These are phyloP conservation scores for Hyposmocoma kahamanoa DNA, from an alignment of 1,140 invertebrate genomes.

Conservation along the genomic window DNA sequence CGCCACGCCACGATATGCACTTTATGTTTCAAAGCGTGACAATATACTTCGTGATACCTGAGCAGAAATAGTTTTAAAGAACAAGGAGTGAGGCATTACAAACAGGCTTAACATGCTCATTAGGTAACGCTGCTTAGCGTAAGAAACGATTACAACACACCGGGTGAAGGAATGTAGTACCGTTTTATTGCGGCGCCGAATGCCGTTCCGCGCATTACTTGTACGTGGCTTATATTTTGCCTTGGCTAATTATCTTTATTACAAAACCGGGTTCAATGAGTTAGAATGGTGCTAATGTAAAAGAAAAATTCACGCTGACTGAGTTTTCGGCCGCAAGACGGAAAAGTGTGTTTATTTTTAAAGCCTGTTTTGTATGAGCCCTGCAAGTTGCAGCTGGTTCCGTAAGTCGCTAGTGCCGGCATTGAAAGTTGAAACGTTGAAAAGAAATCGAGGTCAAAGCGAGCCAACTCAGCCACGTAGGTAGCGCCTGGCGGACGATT, in stretches of 20 bases:
- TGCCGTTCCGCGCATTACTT: constrained; percentile 12
- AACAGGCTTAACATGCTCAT: constrained; percentile 42
- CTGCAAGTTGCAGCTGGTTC: constrained; percentile 19
- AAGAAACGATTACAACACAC: constrained; percentile 59
- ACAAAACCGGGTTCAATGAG: constrained; percentile 6
- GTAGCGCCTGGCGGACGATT: constrained; percentile 22
- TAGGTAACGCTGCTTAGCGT: constrained; percentile 59
- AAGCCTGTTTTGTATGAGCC: neutral
- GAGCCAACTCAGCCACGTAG: constrained; percentile 53
- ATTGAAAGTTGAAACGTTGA: constrained; percentile 69
- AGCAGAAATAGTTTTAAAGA: constrained; percentile 3
- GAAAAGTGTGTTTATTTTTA: neutral
- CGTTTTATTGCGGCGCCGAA: constrained; percentile 47
- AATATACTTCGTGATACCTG: neutral
- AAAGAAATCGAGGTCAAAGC: constrained; percentile 71
- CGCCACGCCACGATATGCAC: too few relatives aligned
- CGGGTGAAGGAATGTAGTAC: constrained; percentile 54
- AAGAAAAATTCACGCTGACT: neutral
- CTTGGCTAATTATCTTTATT: constrained; percentile 12
- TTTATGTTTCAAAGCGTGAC: too few relatives aligned
- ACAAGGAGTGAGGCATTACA: constrained; percentile 14
- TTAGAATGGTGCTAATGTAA: neutral
- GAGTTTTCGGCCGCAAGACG: neutral
- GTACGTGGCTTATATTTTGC: constrained; percentile 3
- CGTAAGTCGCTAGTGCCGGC: constrained; percentile 41